A percentile compares a stretch with the other conserved stretches of the same genome.
phyloP scores from a whole-genome alignment of 1,140 invertebrate genomes.

The Ceratitis capitata region DNA sequence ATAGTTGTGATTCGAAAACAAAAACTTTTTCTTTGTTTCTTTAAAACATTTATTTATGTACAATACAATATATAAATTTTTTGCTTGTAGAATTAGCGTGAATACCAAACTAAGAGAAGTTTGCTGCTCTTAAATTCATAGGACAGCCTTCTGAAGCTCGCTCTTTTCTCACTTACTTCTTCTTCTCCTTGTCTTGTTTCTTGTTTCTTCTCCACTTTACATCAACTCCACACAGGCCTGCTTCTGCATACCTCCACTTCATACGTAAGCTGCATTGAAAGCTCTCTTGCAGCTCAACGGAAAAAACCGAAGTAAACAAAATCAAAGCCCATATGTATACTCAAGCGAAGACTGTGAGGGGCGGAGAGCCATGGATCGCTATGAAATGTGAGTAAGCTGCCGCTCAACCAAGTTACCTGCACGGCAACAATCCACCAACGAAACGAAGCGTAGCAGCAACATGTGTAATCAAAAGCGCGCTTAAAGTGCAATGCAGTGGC shows the following conservation, averaged over 20 bases:
- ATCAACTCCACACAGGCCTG: neutral
- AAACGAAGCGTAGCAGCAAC: conserved; percentile 30
- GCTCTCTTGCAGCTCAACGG: neutral
- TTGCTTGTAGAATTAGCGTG: neutral
- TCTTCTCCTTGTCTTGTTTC: no score
- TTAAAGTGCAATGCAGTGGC: neutral
- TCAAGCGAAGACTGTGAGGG: neutral
- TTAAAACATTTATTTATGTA: no score
- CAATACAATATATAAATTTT: no score
- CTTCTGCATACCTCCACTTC: neutral
- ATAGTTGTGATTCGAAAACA: no score
- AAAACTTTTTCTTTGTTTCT: no score
- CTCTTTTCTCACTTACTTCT: neutral
- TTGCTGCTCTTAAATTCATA: neutral
- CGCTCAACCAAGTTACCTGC: neutral
- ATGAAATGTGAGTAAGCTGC: conserved; percentile 6
- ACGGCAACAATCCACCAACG: neutral
- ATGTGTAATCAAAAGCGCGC: neutral
- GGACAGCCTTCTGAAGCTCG: neutral
- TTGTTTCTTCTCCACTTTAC: neutral
- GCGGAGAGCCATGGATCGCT: neutral
- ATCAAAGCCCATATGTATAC: neutral
- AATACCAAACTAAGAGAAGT: neutral
- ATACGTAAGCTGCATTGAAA: neutral
- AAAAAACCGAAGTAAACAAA: neutral